A percentile compares a stretch with the other conserved stretches of the same genome.
Conservation (phyloP, 2,888 invertebrate species). For the Amphipoea lucens region DNA sequence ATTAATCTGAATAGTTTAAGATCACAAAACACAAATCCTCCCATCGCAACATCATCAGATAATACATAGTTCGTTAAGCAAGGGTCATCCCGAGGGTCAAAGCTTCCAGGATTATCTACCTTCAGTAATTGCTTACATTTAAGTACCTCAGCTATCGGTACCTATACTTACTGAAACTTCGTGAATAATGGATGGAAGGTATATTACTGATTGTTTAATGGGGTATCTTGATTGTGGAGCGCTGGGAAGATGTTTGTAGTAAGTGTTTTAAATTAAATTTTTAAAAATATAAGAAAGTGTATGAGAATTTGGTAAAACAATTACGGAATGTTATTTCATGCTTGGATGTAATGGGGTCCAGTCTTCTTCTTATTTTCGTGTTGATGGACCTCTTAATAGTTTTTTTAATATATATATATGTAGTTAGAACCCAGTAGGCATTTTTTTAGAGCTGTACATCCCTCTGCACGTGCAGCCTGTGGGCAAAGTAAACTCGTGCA, state of each 20-base stretch:
- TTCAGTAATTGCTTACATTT: constrained; percentile 78
- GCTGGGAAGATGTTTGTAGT: not conserved
- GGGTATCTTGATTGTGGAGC: constrained; percentile 31
- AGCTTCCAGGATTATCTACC: constrained; percentile 73
- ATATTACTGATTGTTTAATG: constrained; percentile 59
- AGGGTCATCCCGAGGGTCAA: constrained; percentile 84
- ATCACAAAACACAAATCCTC: constrained; percentile 60
- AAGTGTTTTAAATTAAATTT: constrained; percentile 15
- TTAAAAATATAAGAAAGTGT: too few relatives aligned
- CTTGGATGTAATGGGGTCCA: not conserved
- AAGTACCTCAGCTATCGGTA: constrained; percentile 64
- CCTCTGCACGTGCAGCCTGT: too few relatives aligned
- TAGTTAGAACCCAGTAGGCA: too few relatives aligned
- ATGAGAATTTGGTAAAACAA: not conserved
- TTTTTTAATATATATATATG: too few relatives aligned
- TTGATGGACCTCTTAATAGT: too few relatives aligned
- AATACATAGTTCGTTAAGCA: constrained; percentile 80
- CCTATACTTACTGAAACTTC: constrained; percentile 59
- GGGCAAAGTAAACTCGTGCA: too few relatives aligned
- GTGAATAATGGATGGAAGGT: constrained; percentile 58
- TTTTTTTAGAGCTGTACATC: too few relatives aligned
- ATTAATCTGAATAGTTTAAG: constrained; percentile 39
- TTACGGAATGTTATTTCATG: not conserved
- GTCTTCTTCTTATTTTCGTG: too few relatives aligned
- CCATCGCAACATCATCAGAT: constrained; percentile 70